Percentiles rank a stretch among this genome's conserved stretches.
phyloP scores from a whole-genome alignment of 2,113 vertebrate genomes.

The Cyprinus carpio region DNA sequence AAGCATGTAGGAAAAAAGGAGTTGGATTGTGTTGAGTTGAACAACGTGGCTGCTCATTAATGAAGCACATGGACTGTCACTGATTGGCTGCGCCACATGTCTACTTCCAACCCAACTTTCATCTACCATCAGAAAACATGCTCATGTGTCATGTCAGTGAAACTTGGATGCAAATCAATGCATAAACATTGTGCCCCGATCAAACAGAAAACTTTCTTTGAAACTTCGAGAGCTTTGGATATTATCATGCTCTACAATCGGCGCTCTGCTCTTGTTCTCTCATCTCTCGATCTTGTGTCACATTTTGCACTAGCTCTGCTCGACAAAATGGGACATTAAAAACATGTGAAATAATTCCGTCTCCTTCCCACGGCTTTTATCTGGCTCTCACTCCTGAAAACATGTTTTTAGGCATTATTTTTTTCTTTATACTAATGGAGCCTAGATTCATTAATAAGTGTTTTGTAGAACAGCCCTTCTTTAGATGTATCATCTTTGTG shows the following conservation, averaged over 20 bases:
- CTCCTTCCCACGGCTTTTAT: neutral
- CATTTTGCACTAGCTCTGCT: neutral
- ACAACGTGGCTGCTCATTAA: conserved; percentile 54
- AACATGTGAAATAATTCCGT: conserved; percentile 10
- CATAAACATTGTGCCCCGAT: conserved; percentile 23
- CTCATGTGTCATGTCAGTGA: conserved; percentile 22
- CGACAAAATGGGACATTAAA: neutral
- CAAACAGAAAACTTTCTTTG: conserved; percentile 33
- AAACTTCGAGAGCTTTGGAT: conserved; percentile 6
- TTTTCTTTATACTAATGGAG: conserved; percentile 18
- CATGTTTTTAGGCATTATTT: neutral
- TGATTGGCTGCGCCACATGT: neutral
- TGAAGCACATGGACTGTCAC: conserved; percentile 47
- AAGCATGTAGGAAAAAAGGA: conserved; percentile 60
- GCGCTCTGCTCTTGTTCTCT: neutral
- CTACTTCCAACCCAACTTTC: neutral
- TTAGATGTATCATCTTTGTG: conserved; percentile 9
- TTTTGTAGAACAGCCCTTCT: conserved; percentile 22
- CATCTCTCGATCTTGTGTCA: neutral
- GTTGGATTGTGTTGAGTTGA: conserved; percentile 62
- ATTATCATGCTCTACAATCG: neutral
- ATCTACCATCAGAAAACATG: conserved; percentile 28
- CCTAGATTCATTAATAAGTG: conserved; percentile 18
- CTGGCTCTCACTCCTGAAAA: conserved; percentile 23
- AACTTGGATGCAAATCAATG: conserved; percentile 28